phyloP scores from a whole-genome alignment of 2,797 vertebrate species.

The Coregonus suidteri region DNA sequence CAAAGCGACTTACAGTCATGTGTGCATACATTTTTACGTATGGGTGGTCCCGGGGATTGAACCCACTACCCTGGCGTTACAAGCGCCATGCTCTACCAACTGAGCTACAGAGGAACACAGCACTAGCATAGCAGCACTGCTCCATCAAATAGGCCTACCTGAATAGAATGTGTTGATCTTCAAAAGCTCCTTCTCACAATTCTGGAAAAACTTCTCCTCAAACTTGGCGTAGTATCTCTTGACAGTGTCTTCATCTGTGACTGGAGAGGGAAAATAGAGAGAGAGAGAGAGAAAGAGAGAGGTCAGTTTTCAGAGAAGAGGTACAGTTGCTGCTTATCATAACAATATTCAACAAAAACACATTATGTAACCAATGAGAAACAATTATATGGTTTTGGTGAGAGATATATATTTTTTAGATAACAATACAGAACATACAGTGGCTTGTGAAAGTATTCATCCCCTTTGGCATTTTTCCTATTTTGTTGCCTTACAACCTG shows the following conservation, averaged over 20 bases:
- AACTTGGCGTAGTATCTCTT: constrained; percentile 97
- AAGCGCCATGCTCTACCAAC: no score
- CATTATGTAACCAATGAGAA: not conserved
- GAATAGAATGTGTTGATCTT: constrained; percentile 99
- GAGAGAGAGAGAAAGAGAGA: not conserved
- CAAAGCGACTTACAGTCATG: no score
- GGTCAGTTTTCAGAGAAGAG: not conserved
- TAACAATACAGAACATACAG: no score
- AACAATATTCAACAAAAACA: not conserved
- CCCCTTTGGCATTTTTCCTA: no score
- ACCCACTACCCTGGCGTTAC: no score
- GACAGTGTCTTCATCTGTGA: constrained; percentile 93
- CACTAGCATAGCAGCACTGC: not conserved
- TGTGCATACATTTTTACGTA: no score
- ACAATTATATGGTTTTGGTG: not conserved
- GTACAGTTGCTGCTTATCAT: no score
- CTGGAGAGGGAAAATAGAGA: constrained; percentile 63
- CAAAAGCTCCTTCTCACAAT: constrained; percentile 94
- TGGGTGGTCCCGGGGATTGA: no score
- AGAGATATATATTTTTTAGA: no score
- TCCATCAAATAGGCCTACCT: constrained; percentile 72
- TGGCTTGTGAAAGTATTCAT: no score
- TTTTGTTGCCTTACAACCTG: no score
- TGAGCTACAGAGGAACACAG: no score
- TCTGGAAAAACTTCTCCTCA: constrained; percentile 97